A percentile compares a stretch with the other conserved stretches of the same genome.
These are phyloP conservation scores for Rhinophrynus dorsalis DNA, from an alignment of 2,797 vertebrate genomes.

Conservation along the genomic window DNA sequence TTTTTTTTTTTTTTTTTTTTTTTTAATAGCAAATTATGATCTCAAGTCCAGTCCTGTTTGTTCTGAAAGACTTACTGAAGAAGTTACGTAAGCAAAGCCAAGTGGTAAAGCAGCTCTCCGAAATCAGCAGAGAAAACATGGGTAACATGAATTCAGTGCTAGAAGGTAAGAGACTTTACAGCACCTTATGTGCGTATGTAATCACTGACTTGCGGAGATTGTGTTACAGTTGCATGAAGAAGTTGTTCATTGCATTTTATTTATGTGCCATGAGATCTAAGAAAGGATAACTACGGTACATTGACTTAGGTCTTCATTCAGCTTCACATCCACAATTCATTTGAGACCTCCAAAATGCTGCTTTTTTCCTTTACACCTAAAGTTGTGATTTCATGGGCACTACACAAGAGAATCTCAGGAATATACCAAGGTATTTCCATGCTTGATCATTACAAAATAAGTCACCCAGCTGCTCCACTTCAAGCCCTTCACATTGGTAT, in stretches of 20 bases:
- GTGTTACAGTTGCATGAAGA: no score
- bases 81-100: constrained; percentile 83
- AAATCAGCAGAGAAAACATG: constrained; percentile 83
- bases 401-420: no score
- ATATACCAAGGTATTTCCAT: no score
- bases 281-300: no score
- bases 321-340: background rate
- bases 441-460: no score
- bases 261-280: no score
- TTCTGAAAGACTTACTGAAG: constrained; percentile 77
- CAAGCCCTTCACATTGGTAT: no score
- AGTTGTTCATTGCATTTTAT: background rate
- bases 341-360: no score
- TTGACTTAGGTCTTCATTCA: background rate
- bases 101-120: constrained; percentile 81
- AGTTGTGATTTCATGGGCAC: no score
- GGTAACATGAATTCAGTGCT: constrained; percentile 76
- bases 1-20: constrained; percentile 14
- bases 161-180: constrained; percentile 74
- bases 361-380: no score
- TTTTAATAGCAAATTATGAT: constrained; percentile 76
- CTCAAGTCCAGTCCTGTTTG: constrained; percentile 73
- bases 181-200: background rate
- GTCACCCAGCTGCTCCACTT: no score
- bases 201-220: no score